Conservation (phyloP, 2,797 vertebrate genomes). For the Ctenochaetus hawaiiensis region DNA sequence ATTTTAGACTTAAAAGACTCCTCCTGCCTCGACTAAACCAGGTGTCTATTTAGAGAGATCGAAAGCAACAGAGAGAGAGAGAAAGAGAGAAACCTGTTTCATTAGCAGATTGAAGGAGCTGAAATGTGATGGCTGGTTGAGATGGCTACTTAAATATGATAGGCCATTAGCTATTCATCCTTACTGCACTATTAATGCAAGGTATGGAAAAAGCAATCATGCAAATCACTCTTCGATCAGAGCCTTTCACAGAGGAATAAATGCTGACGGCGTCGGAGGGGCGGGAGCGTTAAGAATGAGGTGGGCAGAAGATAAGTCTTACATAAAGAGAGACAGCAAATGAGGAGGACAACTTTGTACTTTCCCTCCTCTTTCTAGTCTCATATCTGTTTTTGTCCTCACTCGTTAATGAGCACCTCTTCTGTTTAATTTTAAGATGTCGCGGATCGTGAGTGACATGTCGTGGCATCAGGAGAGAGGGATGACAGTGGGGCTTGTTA, state of each 20-base stretch:
- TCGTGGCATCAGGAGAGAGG: slow-evolving; percentile 25
- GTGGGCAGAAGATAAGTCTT: slow-evolving; percentile 42
- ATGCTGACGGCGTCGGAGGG: slow-evolving; percentile 70
- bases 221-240: slow-evolving; percentile 82
- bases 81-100: slow-evolving; percentile 66
- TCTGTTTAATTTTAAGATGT: slow-evolving; percentile 56
- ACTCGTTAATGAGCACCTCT: slow-evolving; percentile 37
- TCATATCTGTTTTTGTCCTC: slow-evolving; percentile 48
- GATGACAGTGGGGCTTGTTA: slow-evolving; percentile 31
- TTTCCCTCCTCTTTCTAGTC: slow-evolving; percentile 37
- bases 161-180: slow-evolving; percentile 80
- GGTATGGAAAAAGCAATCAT: slow-evolving; percentile 83
- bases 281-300: slow-evolving; percentile 51
- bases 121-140: slow-evolving; percentile 74
- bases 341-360: slow-evolving; percentile 12
- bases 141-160: slow-evolving; percentile 82
- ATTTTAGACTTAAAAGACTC: slow-evolving; percentile 28
- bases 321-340: slow-evolving; percentile 1
- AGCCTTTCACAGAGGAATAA: slow-evolving; percentile 77
- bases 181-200: slow-evolving; percentile 76
- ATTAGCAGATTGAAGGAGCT: slow-evolving; percentile 77
- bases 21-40: slow-evolving; percentile 28
- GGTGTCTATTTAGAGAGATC: slow-evolving; percentile 35
- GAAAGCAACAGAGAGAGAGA: slow-evolving; percentile 31
- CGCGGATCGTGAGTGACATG: slow-evolving; percentile 33